A percentile compares a stretch with the other conserved stretches of the same genome.
These are phyloP conservation scores for Aphaenogaster rudis DNA, from an alignment of 1,140 invertebrate species.

Conservation along the genomic window DNA sequence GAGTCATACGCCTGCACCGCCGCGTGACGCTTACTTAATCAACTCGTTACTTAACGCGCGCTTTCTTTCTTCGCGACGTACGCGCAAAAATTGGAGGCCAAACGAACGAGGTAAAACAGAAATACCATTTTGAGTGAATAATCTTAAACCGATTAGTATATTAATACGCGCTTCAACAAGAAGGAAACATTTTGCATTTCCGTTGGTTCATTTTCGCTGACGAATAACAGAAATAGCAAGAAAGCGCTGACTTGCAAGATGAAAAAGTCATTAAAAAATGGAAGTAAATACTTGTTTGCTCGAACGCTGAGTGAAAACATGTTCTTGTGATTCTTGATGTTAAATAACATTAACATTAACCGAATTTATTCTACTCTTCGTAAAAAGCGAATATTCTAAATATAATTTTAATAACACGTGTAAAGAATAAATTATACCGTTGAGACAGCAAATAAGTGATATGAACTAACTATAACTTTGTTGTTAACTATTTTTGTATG, in stretches of 20 bases:
- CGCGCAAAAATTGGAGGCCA: slow-evolving; percentile 14
- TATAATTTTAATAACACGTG: slow-evolving; percentile 24
- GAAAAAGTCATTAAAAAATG: not conserved
- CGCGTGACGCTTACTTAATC: slow-evolving; percentile 15
- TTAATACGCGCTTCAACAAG: not conserved
- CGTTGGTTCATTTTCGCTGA: not conserved
- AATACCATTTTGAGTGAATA: not conserved
- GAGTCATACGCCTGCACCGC: not conserved
- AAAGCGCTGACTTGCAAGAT: not conserved
- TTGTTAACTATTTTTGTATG: not conserved
- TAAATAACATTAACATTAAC: not conserved
- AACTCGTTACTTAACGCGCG: slow-evolving; percentile 5
- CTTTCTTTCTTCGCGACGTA: not conserved
- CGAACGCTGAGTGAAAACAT: not conserved
- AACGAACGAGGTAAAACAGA: not conserved
- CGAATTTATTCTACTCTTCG: not conserved
- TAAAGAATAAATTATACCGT: not conserved
- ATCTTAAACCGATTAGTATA: not conserved
- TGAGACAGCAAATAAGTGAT: not conserved
- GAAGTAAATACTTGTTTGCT: not conserved
- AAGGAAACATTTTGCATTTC: slow-evolving; percentile 23
- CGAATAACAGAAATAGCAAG: not conserved
- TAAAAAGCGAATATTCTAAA: not conserved
- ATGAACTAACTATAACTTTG: not conserved
- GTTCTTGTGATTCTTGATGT: not conserved